phyloP scores from a whole-genome alignment of 2,888 invertebrate species.

The Terebella lapidaria region DNA sequence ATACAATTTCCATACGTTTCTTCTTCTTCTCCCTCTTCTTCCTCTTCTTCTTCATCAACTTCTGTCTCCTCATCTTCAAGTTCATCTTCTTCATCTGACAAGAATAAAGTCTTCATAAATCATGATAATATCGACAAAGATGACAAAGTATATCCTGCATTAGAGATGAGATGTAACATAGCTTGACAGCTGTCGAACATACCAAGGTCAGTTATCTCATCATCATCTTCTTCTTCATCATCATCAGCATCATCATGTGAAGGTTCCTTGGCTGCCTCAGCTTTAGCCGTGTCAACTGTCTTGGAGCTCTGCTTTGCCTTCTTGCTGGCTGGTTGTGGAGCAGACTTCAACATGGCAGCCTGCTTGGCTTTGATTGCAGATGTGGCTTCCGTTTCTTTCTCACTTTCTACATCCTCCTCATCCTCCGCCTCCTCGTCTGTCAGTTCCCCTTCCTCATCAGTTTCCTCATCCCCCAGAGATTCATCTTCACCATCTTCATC shows the following conservation, averaged over 20 bases:
- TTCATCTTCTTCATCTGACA: slow-evolving; percentile 1
- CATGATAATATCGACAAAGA: too few relatives aligned
- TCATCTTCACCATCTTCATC: neutral
- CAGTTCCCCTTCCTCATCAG: neutral
- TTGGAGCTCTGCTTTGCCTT: neutral
- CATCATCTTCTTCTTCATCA: neutral
- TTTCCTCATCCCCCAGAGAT: neutral
- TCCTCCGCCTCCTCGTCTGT: neutral
- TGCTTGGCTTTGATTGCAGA: neutral
- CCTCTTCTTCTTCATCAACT: neutral
- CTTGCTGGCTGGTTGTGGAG: neutral
- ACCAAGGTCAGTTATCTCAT: too few relatives aligned
- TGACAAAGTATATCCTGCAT: too few relatives aligned
- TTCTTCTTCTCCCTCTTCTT: slow-evolving; percentile 3
- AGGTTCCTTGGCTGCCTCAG: neutral
- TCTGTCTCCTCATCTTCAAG: neutral
- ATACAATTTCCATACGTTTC: slow-evolving; percentile 3
- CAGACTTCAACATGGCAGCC: neutral
- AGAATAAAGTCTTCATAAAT: too few relatives aligned
- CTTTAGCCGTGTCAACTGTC: neutral
- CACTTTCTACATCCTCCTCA: neutral
- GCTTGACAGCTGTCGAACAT: too few relatives aligned
- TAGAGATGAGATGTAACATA: too few relatives aligned
- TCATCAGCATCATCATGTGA: neutral
- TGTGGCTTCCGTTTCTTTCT: too few relatives aligned